Evolutionary conservation across 2,797 vertebrate genomes (phyloP).

Genomic region (Eupleurogrammus muticus): DNA sequence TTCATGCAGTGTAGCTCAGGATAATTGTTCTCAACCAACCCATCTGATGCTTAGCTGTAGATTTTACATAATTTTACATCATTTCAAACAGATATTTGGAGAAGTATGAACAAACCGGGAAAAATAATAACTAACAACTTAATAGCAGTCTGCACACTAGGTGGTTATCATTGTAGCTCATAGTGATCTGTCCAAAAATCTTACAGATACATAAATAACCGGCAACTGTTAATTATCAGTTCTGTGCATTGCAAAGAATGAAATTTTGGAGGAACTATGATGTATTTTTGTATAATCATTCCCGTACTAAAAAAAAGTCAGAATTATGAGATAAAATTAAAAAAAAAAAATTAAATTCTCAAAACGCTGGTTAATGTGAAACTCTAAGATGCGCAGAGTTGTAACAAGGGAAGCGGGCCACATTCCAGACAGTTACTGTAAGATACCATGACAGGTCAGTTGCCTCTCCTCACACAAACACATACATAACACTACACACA

Average conservation of each 20-base stretch:
- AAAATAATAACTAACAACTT: neutral
- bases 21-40: no score
- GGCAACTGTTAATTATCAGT: neutral
- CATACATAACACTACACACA: constrained; percentile 50
- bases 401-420: constrained; percentile 47
- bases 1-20: no score
- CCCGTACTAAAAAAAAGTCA: no score
- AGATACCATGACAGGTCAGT: constrained; percentile 67
- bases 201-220: neutral
- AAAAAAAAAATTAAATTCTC: no score
- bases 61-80: no score
- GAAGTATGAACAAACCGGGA: neutral
- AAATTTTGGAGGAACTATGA: no score
- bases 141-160: neutral
- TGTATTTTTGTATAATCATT: no score
- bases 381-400: constrained; percentile 18
- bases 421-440: constrained; percentile 77
- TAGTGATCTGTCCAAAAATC: neutral
- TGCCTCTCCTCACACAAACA: constrained; percentile 62
- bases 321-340: no score
- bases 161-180: neutral
- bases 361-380: neutral
- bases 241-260: neutral
- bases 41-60: neutral
- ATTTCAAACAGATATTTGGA: neutral